Conservation (phyloP, 92 coral and sea anemone species). For the Paragorgia papillata region DNA sequence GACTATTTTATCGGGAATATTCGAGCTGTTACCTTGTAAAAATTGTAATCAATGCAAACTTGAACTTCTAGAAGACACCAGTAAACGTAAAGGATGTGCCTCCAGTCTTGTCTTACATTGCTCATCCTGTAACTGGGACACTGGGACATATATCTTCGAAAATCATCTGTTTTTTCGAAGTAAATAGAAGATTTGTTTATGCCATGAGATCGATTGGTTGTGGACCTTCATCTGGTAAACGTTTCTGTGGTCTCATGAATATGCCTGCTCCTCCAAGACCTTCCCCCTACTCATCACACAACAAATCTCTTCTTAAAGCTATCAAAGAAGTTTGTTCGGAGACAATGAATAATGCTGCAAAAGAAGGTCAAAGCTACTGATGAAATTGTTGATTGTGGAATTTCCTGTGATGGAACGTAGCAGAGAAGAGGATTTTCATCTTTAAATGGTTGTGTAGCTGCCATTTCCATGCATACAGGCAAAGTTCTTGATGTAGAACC, state of each 20-base stretch:
- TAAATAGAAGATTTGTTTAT: slow-evolving; percentile 41
- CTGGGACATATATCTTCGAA: slow-evolving; percentile 7
- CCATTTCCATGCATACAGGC: slow-evolving; percentile 50
- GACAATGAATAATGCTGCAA: slow-evolving; percentile 52
- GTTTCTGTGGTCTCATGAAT: slow-evolving; percentile 49
- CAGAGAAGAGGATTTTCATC: slow-evolving; percentile 56
- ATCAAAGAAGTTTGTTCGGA: slow-evolving; percentile 23
- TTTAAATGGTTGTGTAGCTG: slow-evolving; percentile 52
- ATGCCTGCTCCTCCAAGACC: slow-evolving; percentile 17
- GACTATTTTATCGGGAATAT: background rate
- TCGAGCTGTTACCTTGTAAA: slow-evolving; percentile 1
- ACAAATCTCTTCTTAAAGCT: slow-evolving; percentile 46
- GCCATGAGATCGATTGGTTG: slow-evolving; percentile 51
- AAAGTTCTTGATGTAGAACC: slow-evolving; percentile 53
- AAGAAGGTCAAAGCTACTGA: slow-evolving; percentile 11
- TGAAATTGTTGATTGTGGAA: slow-evolving; percentile 36
- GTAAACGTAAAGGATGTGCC: slow-evolving; percentile 46
- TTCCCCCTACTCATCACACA: slow-evolving; percentile 23
- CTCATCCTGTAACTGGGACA: slow-evolving; percentile 41
- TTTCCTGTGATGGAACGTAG: slow-evolving; percentile 35
- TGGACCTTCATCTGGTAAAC: slow-evolving; percentile 40
- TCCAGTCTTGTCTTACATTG: slow-evolving; percentile 35
- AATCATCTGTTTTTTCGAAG: slow-evolving; percentile 36
- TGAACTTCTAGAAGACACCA: slow-evolving; percentile 1
- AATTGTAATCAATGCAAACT: slow-evolving; percentile 1